Conservation (phyloP, 1,140 invertebrate genomes). For the Drosophila miranda region DNA sequence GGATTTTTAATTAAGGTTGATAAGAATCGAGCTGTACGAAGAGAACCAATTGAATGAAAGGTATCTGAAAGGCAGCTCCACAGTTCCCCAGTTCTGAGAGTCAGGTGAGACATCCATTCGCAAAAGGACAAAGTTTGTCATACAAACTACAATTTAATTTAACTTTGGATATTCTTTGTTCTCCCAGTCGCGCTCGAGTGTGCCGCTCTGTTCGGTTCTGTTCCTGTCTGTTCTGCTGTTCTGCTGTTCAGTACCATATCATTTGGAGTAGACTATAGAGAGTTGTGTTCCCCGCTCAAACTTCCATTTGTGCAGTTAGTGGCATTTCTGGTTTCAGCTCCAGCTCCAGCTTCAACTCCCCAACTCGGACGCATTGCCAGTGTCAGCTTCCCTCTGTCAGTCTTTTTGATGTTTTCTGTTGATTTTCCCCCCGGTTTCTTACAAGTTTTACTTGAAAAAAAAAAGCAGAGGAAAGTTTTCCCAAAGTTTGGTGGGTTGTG, state of each 20-base stretch:
- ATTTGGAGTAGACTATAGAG: constrained; percentile 51
- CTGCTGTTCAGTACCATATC: constrained; percentile 43
- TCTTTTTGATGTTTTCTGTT: constrained; percentile 42
- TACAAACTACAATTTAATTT: constrained; percentile 82
- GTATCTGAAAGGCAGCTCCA: constrained; percentile 3
- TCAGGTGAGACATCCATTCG: constrained; percentile 41
- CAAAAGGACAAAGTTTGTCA: constrained; percentile 72
- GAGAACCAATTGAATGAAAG: constrained; percentile 49
- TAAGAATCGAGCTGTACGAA: constrained; percentile 10
- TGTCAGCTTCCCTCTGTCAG: constrained; percentile 23
- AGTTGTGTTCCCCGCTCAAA: constrained; percentile 7
- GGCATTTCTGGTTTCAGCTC: constrained; percentile 41
- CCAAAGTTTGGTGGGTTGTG: constrained; percentile 33
- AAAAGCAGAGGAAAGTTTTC: constrained; percentile 32
- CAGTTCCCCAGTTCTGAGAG: not conserved
- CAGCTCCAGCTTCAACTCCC: too few species aligned
- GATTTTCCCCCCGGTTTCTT: constrained; percentile 5
- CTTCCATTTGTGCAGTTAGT: constrained; percentile 19
- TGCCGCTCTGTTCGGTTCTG: constrained; percentile 13
- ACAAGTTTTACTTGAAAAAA: constrained; percentile 22
- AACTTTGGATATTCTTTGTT: constrained; percentile 81
- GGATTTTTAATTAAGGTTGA: constrained; percentile 65
- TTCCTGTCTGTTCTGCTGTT: constrained; percentile 24
- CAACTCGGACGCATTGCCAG: constrained; percentile 50
- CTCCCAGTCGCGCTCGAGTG: constrained; percentile 53